Evolutionary conservation across 2,113 vertebrate species (phyloP).

Genomic region (Nannobrachium achirus): DNA sequence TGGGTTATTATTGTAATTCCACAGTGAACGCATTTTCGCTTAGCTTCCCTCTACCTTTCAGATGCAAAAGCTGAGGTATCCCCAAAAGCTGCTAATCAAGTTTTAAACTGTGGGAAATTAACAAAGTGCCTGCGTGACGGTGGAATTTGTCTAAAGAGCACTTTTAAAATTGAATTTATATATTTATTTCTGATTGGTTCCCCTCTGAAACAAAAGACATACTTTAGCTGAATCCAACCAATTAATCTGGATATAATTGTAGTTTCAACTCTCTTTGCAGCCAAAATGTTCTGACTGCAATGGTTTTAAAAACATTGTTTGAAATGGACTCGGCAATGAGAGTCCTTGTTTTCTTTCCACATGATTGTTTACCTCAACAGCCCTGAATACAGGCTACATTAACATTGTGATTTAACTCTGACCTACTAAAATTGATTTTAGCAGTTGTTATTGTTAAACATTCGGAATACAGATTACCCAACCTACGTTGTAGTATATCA

Average conservation of each 20-base stretch:
- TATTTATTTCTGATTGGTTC: neutral
- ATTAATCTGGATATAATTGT: neutral
- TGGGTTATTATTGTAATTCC: conserved; percentile 60
- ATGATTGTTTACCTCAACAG: neutral
- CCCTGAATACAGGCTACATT: neutral
- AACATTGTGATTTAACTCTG: conserved; percentile 7
- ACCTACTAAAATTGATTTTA: neutral
- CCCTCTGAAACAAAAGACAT: conserved; percentile 8
- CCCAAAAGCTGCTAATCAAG: conserved; percentile 49
- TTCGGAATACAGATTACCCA: conserved; percentile 43
- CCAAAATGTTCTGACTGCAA: neutral
- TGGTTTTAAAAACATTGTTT: neutral
- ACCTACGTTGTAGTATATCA: conserved; percentile 44
- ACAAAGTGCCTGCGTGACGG: conserved; percentile 38
- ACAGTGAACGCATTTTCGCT: conserved; percentile 42
- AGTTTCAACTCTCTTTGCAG: neutral
- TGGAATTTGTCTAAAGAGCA: conserved; percentile 20
- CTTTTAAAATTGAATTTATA: neutral
- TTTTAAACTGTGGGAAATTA: conserved; percentile 59
- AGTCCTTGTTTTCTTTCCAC: neutral
- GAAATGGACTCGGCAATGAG: neutral
- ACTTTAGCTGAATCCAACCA: conserved; percentile 19
- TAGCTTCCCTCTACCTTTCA: neutral
- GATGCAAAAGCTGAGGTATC: conserved; percentile 24
- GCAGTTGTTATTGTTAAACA: conserved; percentile 34